These are phyloP conservation scores for Percopsis transmontana DNA, from an alignment of 2,113 vertebrate genomes.

Conservation along the genomic window DNA sequence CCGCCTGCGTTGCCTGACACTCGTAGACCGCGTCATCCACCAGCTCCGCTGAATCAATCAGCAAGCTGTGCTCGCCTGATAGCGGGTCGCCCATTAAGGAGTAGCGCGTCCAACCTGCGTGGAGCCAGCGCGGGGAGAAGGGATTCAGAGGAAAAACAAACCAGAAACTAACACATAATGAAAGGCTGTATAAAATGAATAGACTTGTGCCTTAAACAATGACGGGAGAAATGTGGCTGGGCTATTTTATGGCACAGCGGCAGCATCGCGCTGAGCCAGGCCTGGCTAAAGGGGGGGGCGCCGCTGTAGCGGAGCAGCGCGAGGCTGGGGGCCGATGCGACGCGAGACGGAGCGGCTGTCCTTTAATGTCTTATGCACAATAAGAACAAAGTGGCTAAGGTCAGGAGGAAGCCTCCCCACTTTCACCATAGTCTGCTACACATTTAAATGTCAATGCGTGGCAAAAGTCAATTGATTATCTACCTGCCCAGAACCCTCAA, in stretches of 20 bases:
- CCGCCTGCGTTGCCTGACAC: conserved; percentile 91
- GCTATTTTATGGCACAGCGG: conserved; percentile 23
- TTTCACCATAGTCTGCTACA: conserved; percentile 48
- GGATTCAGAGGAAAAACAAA: conserved; percentile 56
- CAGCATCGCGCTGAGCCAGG: no score
- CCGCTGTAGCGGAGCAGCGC: conserved; percentile 34
- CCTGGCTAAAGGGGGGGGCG: no score
- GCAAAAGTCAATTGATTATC: conserved; percentile 79
- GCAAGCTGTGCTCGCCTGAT: conserved; percentile 87
- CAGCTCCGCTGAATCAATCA: conserved; percentile 85
- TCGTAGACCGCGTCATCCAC: conserved; percentile 88
- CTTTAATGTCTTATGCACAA: conserved; percentile 65
- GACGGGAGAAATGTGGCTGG: conserved; percentile 43
- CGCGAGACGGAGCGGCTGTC: conserved; percentile 60
- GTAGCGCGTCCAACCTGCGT: conserved; percentile 88
- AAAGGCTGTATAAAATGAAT: conserved; percentile 54
- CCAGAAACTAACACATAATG: conserved; percentile 57
- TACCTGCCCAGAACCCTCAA: conserved; percentile 65
- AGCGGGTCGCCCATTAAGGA: conserved; percentile 84
- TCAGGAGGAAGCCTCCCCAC: conserved; percentile 58
- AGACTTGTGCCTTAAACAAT: conserved; percentile 60
- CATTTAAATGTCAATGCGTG: conserved; percentile 76
- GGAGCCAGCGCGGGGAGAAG: conserved; percentile 53
- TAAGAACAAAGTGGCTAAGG: conserved; percentile 63
- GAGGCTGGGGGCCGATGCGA: conserved; percentile 43